These are phyloP conservation scores for Gambusia yucatana DNA, from an alignment of 2,797 vertebrate species.

Conservation along the genomic window DNA sequence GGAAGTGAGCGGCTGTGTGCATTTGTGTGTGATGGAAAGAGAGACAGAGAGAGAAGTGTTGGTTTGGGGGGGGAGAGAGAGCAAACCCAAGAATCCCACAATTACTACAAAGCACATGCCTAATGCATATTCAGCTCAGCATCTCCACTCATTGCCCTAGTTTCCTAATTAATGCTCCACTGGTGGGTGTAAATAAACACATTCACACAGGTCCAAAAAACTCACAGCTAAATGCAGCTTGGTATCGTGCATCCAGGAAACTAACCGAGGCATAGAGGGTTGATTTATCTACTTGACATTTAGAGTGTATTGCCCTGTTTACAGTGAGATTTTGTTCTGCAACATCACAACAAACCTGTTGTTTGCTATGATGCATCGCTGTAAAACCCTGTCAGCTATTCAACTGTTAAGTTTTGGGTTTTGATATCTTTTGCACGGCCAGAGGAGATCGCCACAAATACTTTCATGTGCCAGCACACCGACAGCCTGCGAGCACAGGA, in stretches of 20 bases:
- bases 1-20: slow-evolving; percentile 58
- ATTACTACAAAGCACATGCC: slow-evolving; percentile 72
- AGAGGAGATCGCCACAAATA: slow-evolving; percentile 33
- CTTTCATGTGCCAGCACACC: slow-evolving; percentile 52
- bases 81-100: slow-evolving; percentile 69
- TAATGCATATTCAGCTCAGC: slow-evolving; percentile 82
- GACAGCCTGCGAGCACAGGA: slow-evolving; percentile 30
- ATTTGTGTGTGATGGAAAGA: slow-evolving; percentile 44
- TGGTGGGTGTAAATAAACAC: slow-evolving; percentile 78
- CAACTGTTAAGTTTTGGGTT: slow-evolving; percentile 12
- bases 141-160: slow-evolving; percentile 76
- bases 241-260: background rate
- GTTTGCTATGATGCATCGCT: slow-evolving; percentile 5
- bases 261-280: background rate
- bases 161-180: slow-evolving; percentile 77
- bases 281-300: background rate
- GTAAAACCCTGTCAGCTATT: slow-evolving; percentile 4
- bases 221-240: slow-evolving; percentile 48
- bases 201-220: slow-evolving; percentile 71
- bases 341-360: slow-evolving; percentile 24
- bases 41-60: slow-evolving; percentile 54
- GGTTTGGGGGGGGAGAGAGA: slow-evolving; percentile 63
- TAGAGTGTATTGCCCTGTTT: slow-evolving; percentile 6
- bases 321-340: slow-evolving; percentile 1
- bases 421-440: slow-evolving; percentile 17